phyloP scores from a whole-genome alignment of 2,113 vertebrate genomes.

The Xyliphius kryptos region DNA sequence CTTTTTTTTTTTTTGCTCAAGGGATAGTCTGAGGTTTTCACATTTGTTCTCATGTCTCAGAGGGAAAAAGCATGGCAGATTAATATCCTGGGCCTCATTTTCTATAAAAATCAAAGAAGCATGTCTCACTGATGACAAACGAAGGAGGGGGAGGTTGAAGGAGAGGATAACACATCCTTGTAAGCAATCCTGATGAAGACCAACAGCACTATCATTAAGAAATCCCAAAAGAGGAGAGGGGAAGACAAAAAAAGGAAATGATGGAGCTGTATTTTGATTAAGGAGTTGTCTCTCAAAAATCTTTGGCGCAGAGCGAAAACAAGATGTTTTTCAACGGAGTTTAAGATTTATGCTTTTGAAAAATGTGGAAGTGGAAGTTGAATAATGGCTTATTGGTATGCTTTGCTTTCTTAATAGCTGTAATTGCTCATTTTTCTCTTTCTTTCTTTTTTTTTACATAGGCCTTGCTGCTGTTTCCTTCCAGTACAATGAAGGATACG shows the following conservation, averaged over 20 bases:
- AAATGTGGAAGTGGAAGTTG: constrained; percentile 44
- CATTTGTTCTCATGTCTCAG: constrained; percentile 19
- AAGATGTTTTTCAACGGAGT: constrained; percentile 46
- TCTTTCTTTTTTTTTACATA: constrained; percentile 24
- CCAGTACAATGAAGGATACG: constrained; percentile 38
- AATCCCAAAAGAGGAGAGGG: constrained; percentile 28
- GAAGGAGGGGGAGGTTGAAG: constrained; percentile 33
- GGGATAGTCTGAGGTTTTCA: too few relatives aligned
- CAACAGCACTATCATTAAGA: constrained; percentile 37
- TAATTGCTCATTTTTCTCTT: constrained; percentile 46
- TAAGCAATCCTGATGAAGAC: constrained; percentile 26
- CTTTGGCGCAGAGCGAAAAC: constrained; percentile 38
- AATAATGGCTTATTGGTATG: constrained; percentile 47
- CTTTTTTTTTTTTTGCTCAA: too few relatives aligned
- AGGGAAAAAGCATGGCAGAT: constrained; percentile 34
- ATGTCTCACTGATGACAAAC: constrained; percentile 40
- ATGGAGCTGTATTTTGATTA: constrained; percentile 44
- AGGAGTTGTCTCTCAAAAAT: constrained; percentile 45
- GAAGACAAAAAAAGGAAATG: constrained; percentile 22
- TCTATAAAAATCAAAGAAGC: constrained; percentile 34
- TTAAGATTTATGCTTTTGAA: constrained; percentile 44
- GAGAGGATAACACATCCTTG: constrained; percentile 31
- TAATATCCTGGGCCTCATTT: constrained; percentile 35
- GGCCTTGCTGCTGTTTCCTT: constrained; percentile 38
- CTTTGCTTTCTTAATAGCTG: constrained; percentile 47